Percentiles rank a stretch among this genome's conserved stretches.
phyloP scores from a whole-genome alignment of 2,113 vertebrate species.

The Peromyscus californicus region DNA sequence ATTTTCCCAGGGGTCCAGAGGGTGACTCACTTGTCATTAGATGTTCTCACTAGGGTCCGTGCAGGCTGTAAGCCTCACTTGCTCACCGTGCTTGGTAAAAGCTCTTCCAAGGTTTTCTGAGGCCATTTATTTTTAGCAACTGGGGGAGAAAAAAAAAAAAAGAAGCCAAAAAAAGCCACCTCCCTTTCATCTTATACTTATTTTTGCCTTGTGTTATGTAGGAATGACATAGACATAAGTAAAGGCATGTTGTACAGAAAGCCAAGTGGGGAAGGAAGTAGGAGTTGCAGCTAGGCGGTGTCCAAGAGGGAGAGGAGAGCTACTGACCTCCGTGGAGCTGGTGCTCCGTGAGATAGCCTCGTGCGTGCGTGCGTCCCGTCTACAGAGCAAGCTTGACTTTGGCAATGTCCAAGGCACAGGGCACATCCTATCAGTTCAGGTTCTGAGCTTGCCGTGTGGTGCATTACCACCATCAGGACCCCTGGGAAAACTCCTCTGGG shows the following conservation, averaged over 20 bases:
- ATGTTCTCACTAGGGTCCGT: neutral
- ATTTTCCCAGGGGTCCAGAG: neutral
- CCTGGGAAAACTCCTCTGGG: neutral
- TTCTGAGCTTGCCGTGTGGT: neutral
- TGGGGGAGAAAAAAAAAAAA: neutral
- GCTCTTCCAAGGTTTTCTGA: constrained; percentile 30
- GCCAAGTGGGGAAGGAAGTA: neutral
- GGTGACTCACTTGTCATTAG: neutral
- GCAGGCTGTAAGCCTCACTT: neutral
- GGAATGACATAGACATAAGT: too few species aligned
- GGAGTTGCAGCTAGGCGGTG: too few species aligned
- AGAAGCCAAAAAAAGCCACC: neutral
- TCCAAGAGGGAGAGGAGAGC: neutral
- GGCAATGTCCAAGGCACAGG: neutral
- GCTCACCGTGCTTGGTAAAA: neutral
- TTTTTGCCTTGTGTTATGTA: neutral
- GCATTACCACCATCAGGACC: too few species aligned
- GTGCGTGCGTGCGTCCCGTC: neutral
- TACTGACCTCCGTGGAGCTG: fast-evolving
- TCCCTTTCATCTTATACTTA: neutral
- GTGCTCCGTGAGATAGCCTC: neutral
- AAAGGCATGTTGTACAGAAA: neutral
- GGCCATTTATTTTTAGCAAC: neutral
- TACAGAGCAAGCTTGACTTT: neutral
- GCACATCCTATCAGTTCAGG: neutral